Evolutionary conservation across 2,797 vertebrate genomes (phyloP), one percentile per base, ranked within the genome.

Genomic region (Hyperoplus lanceolatus): DNA sequence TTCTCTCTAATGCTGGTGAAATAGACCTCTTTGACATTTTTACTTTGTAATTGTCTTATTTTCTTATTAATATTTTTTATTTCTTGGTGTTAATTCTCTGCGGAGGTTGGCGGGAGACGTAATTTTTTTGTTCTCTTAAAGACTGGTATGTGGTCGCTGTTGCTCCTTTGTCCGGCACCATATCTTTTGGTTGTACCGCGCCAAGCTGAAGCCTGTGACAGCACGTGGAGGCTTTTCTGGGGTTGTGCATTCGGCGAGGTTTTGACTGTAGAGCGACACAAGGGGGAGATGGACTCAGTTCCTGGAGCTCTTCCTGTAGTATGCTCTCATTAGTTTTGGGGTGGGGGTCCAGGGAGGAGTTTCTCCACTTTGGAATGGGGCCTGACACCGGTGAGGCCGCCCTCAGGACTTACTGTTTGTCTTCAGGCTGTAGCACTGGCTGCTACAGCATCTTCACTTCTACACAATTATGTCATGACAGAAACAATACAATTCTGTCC

Each of bases 401-500:
- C 51, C 67, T 83, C 70, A 81, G 68, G 85, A 80, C 83, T 75
- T 64, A 48, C 77, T 62, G 77, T 88, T 70, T 79, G 72, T 83
- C 79, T 75, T 87, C 60, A 80, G 83, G 74, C 86, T 81, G 92
- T 85, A 90, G 93, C 93, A 93, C 93, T 89, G 93, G 91, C 82
- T 92, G 93, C 93, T 93, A 70, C 92, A 86, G 76, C 80, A 55
- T 70, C 80, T 70, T 89, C 76, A 86, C 82, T 70, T 87, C 64
- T 73, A 58, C 79, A 79, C 69, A 70, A 36, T 84, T 8, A 66
- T 66, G 50, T 89, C 80, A 84, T 67, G 57, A 69, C 79, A 75
- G 66, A 73, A 75, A 82, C 70, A 79, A 70, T 73, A 71, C 64
- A 70, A 49, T 73, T 73, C 84, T 83, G 86, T 16, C 79, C 61